Conservation (phyloP, 2,888 invertebrate genomes). For the Plebejus melissa region DNA sequence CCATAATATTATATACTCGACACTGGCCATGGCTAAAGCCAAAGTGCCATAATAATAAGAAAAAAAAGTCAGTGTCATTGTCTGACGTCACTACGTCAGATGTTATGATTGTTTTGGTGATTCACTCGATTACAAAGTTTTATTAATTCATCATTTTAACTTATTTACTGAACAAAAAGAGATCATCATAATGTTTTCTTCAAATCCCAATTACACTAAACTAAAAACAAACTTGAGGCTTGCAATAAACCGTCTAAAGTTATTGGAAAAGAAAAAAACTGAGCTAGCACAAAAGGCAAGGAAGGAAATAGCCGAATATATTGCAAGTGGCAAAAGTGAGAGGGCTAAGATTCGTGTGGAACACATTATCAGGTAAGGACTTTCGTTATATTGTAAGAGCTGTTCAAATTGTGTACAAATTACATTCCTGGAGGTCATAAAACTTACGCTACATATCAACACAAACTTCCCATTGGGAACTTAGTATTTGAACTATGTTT, state of each 20-base stretch:
- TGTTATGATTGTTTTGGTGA: slow-evolving; percentile 22
- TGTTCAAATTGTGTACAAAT: neutral
- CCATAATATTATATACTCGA: too few relatives aligned
- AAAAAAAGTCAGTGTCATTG: too few relatives aligned
- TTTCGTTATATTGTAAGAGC: slow-evolving; percentile 28
- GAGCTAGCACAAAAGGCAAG: slow-evolving; percentile 97
- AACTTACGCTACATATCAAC: neutral
- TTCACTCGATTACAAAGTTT: neutral
- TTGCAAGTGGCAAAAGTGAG: slow-evolving; percentile 90
- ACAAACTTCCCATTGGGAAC: neutral
- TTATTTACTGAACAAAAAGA: slow-evolving; percentile 32
- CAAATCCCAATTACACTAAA: slow-evolving; percentile 95
- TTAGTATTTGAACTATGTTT: neutral
- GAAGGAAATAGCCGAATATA: slow-evolving; percentile 98
- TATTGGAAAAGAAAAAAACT: slow-evolving; percentile 98
- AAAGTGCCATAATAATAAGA: too few relatives aligned
- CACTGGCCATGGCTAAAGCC: too few relatives aligned
- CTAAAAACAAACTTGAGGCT: slow-evolving; percentile 97
- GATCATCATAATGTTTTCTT: slow-evolving; percentile 87
- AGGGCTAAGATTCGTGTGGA: slow-evolving; percentile 98
- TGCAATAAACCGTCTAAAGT: slow-evolving; percentile 94
- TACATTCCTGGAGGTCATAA: neutral
- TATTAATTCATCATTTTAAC: slow-evolving; percentile 9
- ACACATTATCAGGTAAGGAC: slow-evolving; percentile 91
- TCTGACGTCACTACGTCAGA: neutral